phyloP scores from a whole-genome alignment of 1,140 invertebrate genomes.

The Bicyclus anynana region DNA sequence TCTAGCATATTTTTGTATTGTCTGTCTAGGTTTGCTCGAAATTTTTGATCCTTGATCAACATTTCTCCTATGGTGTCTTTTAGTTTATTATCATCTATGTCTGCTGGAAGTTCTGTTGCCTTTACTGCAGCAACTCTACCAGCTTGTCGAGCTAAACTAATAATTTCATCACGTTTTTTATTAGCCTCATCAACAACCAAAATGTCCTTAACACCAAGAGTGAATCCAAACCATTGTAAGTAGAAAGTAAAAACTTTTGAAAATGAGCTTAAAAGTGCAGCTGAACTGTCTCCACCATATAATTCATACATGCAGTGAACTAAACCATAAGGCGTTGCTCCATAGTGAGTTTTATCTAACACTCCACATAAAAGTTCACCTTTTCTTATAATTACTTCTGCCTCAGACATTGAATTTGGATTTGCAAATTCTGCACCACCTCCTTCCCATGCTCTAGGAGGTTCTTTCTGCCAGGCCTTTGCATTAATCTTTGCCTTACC shows the following conservation, averaged over 20 bases:
- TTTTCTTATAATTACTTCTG: constrained; percentile 92
- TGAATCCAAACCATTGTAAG: constrained; percentile 94
- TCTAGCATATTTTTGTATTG: constrained; percentile 92
- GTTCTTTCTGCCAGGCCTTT: constrained; percentile 84
- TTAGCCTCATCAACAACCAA: constrained; percentile 87
- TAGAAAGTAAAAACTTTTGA: constrained; percentile 95
- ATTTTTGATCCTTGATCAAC: constrained; percentile 85
- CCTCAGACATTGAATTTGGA: constrained; percentile 88
- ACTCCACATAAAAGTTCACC: constrained; percentile 95
- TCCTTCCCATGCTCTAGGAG: constrained; percentile 78
- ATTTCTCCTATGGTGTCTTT: constrained; percentile 83
- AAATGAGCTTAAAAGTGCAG: constrained; percentile 90
- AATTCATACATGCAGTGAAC: constrained; percentile 96
- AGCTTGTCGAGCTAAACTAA: constrained; percentile 81
- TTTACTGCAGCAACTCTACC: constrained; percentile 83
- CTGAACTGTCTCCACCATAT: constrained; percentile 93
- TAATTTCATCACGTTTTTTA: constrained; percentile 83
- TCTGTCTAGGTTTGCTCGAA: constrained; percentile 87
- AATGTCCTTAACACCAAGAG: constrained; percentile 97
- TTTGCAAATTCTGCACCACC: constrained; percentile 79
- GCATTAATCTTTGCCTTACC: constrained; percentile 91
- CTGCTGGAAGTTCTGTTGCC: constrained; percentile 83
- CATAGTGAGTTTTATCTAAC: constrained; percentile 98
- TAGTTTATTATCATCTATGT: constrained; percentile 78
- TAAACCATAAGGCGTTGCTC: constrained; percentile 95